Evolutionary conservation across 2,113 vertebrate genomes (phyloP).

Genomic region (Ammodytes dubius): DNA sequence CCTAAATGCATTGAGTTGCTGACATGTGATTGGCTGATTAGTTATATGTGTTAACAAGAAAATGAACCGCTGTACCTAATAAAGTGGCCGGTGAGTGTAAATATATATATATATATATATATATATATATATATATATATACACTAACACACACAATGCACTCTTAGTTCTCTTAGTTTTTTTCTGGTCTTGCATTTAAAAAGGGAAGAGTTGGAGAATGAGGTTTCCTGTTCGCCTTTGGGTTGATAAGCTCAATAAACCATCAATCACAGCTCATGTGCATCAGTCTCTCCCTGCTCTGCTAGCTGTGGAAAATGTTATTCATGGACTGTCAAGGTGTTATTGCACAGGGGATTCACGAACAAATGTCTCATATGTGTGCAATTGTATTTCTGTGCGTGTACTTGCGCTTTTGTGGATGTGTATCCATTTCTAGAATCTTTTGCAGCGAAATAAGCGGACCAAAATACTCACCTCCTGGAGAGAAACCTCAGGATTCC

Average conservation of each 20-base stretch:
- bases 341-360: conserved; percentile 4
- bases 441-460: not conserved
- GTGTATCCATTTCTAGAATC: not conserved
- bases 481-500: not conserved
- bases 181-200: conserved; percentile 26
- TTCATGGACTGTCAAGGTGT: conserved; percentile 34
- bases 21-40: too few relatives aligned
- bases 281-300: conserved; percentile 39
- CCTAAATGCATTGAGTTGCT: too few relatives aligned
- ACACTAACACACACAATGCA: conserved; percentile 34
- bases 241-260: conserved; percentile 61
- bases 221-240: conserved; percentile 47
- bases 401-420: not conserved
- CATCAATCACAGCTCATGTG: conserved; percentile 54
- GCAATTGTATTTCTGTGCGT: not conserved
- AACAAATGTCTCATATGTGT: conserved; percentile 10
- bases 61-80: too few relatives aligned
- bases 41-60: too few relatives aligned
- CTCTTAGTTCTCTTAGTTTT: conserved; percentile 34
- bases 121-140: too few relatives aligned
- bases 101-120: too few relatives aligned
- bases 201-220: conserved; percentile 34
- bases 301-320: conserved; percentile 44
- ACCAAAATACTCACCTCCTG: not conserved
- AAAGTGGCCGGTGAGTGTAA: too few relatives aligned